Evolutionary conservation across 2,888 invertebrate species (phyloP), one percentile per base, ranked within the genome.

Genomic region (Tupiocoris notatus): DNA sequence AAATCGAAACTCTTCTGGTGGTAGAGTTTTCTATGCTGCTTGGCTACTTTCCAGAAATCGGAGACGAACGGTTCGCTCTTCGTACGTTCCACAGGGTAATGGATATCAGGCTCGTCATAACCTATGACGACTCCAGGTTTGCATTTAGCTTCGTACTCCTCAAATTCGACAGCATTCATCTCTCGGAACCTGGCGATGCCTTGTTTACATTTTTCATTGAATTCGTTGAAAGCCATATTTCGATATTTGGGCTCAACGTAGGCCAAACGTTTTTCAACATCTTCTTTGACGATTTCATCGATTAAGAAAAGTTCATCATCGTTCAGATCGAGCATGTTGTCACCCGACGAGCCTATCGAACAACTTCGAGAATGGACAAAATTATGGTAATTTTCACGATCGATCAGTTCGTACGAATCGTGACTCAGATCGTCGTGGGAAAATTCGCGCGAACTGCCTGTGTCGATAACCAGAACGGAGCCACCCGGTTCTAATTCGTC

Each of bases 381-480:
- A 75, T 71, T 77, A 39, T 39, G 39, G 22, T 63, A 62, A 18
- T 65, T 75, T 74, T 80, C 80, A 12, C 79, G 73, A 68, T 94
- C 93, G 78, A 94, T 86, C 22, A 94, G 85, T 83, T 94, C 94
- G 84, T 94, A 94, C 81, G 93, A 94, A 83, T 94, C 94, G 83
- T 94, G 94, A 39, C 94, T 93, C 25, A 94, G 86, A 85, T 94
- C 94, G 83, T 94, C 94, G 83, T 93, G 93, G 9, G 93, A 93
- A 22, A 73, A 73, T 54, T 73, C 73, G n/a, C 81, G 79, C 3
- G 81, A 81, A 61, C 81, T 79, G 17, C 81, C 81, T 3, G 80
- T 80, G 62, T 82, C 80, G 18, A 82, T 80, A 23, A 81, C 81
- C 18, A 81, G 78, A 18, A 81, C 81, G 68, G 81, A 82, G 79